Conservation (phyloP, 1,140 invertebrate genomes). For the Gyrodactylus bullatarudis region DNA sequence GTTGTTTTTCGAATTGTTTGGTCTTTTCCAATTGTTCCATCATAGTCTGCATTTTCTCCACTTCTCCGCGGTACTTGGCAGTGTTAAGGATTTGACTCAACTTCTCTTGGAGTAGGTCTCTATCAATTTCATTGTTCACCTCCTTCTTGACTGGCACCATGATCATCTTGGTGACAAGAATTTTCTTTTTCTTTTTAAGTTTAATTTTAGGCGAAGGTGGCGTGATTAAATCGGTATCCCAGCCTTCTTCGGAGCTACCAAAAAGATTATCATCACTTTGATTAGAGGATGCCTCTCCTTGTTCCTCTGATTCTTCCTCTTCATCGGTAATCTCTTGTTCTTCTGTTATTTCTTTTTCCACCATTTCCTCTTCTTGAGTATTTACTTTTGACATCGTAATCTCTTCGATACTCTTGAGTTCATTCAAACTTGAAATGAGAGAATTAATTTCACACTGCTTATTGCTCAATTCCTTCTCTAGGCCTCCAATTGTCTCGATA, state of each 20-base stretch:
- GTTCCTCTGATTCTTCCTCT: neutral
- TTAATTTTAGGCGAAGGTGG: neutral
- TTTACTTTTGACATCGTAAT: too few species aligned
- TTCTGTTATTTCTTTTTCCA: neutral
- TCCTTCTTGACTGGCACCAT: neutral
- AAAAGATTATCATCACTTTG: neutral
- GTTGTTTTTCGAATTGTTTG: neutral
- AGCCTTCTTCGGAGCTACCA: neutral
- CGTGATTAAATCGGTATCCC: neutral
- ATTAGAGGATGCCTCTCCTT: neutral
- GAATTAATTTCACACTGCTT: too few species aligned
- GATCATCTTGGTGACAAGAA: neutral
- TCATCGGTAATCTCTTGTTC: neutral
- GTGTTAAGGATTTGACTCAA: neutral
- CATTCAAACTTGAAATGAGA: too few species aligned
- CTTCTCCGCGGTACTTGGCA: neutral
- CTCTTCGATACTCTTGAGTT: too few species aligned
- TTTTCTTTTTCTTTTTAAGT: neutral
- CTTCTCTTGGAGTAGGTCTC: neutral
- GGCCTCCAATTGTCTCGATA: too few species aligned
- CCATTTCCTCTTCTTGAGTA: too few species aligned
- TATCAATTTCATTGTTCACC: neutral
- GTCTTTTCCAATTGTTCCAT: neutral
- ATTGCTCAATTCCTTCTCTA: too few species aligned
- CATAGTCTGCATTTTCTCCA: neutral